These are phyloP conservation scores for Macrotus californicus DNA, from an alignment of 2,113 vertebrate genomes.

Conservation along the genomic window DNA sequence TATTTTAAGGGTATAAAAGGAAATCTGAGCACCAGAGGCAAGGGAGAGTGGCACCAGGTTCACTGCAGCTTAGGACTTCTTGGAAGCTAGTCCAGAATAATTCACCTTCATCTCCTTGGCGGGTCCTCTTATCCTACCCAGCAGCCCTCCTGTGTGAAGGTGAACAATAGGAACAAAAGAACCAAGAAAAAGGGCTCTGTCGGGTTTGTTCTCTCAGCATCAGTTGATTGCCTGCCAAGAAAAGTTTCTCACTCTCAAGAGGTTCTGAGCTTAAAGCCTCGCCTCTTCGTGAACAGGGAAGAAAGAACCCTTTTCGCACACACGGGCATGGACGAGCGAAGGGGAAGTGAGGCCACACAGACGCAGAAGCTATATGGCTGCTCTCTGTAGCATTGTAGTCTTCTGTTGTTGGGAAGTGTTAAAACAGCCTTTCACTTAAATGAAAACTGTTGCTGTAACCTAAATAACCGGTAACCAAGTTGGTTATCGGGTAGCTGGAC, in stretches of 20 bases:
- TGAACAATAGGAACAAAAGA: background rate
- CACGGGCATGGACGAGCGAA: accelerated
- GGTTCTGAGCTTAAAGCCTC: conserved; percentile 22
- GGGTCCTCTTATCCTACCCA: background rate
- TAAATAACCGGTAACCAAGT: background rate
- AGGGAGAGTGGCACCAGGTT: background rate
- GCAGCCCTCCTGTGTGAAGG: background rate
- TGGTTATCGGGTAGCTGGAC: background rate
- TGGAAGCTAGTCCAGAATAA: background rate
- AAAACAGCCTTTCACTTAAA: background rate
- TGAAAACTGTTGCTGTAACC: background rate
- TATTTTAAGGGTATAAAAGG: conserved; percentile 13
- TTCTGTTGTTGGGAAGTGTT: background rate
- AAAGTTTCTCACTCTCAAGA: conserved; percentile 37
- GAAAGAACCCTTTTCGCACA: background rate
- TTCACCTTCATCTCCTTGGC: background rate
- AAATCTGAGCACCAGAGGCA: background rate
- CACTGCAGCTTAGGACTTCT: background rate
- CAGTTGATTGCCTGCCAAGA: conserved; percentile 26
- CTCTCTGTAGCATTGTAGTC: background rate
- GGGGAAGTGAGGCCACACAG: background rate
- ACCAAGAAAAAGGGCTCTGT: background rate
- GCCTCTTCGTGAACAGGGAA: background rate
- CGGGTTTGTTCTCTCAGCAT: background rate
- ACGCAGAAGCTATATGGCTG: background rate